Conservation (phyloP, 2,113 vertebrate genomes). For the Mionectes macconnelli region DNA sequence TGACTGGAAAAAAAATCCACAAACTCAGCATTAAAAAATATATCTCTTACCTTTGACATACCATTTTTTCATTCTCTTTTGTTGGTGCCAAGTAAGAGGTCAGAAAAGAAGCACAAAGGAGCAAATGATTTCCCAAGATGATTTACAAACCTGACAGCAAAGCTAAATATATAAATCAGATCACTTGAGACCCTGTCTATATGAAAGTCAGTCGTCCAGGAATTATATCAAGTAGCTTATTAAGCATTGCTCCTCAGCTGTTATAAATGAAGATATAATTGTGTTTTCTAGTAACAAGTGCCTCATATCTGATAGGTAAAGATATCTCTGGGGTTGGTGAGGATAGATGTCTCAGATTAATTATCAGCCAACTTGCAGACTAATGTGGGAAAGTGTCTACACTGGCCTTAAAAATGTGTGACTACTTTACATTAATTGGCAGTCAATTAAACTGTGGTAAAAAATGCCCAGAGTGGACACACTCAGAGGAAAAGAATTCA, state of each 20-base stretch:
- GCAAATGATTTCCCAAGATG: not conserved
- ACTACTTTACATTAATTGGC: conserved; percentile 45
- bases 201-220: not conserved
- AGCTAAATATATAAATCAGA: not conserved
- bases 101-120: not conserved
- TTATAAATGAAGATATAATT: not conserved
- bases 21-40: not conserved
- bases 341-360: not conserved
- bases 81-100: not conserved
- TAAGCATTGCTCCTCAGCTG: not conserved
- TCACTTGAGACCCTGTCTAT: not conserved
- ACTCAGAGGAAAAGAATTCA: conserved; percentile 20
- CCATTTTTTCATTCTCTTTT: not conserved
- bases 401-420: conserved; percentile 11
- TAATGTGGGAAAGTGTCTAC: not conserved
- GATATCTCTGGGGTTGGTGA: not conserved
- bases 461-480: conserved; percentile 38
- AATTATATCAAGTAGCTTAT: not conserved
- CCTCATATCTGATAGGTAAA: not conserved
- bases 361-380: not conserved
- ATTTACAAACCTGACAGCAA: not conserved
- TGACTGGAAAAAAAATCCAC: not conserved
- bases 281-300: not conserved
- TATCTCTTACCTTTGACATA: not conserved
- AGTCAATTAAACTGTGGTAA: conserved; percentile 37